phyloP scores from a whole-genome alignment of 2,113 vertebrate genomes.

The Notiomystis cincta region DNA sequence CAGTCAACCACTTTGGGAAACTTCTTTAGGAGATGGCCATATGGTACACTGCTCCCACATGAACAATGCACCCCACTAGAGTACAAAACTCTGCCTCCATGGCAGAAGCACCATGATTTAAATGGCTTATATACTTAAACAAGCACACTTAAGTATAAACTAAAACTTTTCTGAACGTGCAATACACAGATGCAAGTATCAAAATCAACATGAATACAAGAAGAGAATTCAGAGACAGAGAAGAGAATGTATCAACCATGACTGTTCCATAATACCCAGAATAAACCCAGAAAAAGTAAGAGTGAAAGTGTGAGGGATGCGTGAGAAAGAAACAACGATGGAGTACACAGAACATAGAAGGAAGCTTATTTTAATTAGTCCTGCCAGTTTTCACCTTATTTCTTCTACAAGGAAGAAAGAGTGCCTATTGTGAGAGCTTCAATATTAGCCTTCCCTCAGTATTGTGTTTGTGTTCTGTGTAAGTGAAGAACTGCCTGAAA shows the following conservation, averaged over 20 bases:
- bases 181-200: not conserved
- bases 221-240: not conserved
- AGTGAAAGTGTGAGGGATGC: rapidly evolving
- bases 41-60: not conserved
- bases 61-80: not conserved
- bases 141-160: not conserved
- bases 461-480: not conserved
- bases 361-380: not conserved
- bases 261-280: not conserved
- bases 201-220: not conserved
- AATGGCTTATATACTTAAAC: too few relatives aligned
- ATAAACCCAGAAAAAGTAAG: not conserved
- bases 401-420: not conserved
- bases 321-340: not conserved
- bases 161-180: not conserved
- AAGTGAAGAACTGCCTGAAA: not conserved
- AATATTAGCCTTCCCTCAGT: not conserved
- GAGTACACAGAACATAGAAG: not conserved
- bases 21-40: not conserved
- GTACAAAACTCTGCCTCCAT: not conserved
- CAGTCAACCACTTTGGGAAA: rapidly evolving
- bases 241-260: not conserved
- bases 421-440: not conserved
- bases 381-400: not conserved
- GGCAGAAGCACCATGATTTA: not conserved